phyloP scores from a whole-genome alignment of 2,888 invertebrate species.

The Caenorhabditis sp. region DNA sequence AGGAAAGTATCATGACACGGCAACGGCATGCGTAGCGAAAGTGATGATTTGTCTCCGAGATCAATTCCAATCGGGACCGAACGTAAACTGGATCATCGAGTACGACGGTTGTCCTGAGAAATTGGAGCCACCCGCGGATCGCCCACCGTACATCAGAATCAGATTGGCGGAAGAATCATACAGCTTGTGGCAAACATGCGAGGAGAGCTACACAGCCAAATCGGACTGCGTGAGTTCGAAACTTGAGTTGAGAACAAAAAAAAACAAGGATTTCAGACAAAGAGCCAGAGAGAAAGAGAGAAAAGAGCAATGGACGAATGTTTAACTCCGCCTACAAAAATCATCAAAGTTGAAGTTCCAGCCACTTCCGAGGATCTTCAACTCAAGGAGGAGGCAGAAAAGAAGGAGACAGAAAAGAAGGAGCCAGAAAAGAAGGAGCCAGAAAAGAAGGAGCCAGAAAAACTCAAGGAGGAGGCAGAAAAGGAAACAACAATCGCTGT shows the following conservation, averaged over 20 bases:
- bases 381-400: too few relatives aligned
- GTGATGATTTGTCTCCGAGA: constrained; percentile 24
- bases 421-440: too few relatives aligned
- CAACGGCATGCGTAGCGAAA: constrained; percentile 35
- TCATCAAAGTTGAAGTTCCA: too few relatives aligned
- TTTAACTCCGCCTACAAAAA: too few relatives aligned
- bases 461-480: too few relatives aligned
- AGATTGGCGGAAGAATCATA: not conserved
- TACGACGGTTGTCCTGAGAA: constrained; percentile 12
- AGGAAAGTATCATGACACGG: constrained; percentile 1
- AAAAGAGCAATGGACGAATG: too few relatives aligned
- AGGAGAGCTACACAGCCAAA: constrained; percentile 14
- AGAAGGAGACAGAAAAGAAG: too few relatives aligned
- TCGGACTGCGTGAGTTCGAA: not conserved
- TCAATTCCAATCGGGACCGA: not conserved
- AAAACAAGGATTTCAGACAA: not conserved
- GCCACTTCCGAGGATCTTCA: too few relatives aligned
- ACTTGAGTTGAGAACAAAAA: too few relatives aligned
- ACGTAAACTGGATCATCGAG: constrained; percentile 36
- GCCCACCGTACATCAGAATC: constrained; percentile 33
- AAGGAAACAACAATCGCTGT: too few relatives aligned
- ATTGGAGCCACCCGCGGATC: constrained; percentile 13
- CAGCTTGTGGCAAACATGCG: constrained; percentile 20
- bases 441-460: too few relatives aligned
- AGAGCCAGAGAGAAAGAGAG: too few relatives aligned